A percentile compares a stretch with the other conserved stretches of the same genome.
Conservation (phyloP, 1,140 invertebrate species). For the Drosophila sp. region DNA sequence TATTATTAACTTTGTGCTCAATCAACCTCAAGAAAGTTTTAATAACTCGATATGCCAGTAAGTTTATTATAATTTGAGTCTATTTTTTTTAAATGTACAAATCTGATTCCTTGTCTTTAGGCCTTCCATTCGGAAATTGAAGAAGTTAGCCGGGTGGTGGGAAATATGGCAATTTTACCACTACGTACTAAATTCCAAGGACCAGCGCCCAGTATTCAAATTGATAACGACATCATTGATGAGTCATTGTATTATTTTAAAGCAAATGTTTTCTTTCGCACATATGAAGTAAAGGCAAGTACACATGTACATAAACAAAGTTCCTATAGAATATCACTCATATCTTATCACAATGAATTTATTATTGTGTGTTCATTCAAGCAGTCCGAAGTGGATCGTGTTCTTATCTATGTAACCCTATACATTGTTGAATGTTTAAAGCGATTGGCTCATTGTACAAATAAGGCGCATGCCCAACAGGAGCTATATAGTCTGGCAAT, state of each 20-base stretch:
- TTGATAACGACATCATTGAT: constrained; percentile 96
- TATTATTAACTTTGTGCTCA: neutral
- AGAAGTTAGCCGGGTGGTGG: constrained; percentile 89
- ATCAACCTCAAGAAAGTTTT: neutral
- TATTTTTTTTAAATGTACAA: neutral
- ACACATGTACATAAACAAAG: neutral
- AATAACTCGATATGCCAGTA: neutral
- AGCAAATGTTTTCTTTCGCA: constrained; percentile 99
- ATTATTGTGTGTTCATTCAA: constrained; percentile 1
- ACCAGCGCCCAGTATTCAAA: constrained; percentile 90
- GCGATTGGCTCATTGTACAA: constrained; percentile 94
- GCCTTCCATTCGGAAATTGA: constrained; percentile 97
- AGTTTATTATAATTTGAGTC: neutral
- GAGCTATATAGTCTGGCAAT: constrained; percentile 98
- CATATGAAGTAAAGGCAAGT: constrained; percentile 97
- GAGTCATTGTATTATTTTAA: constrained; percentile 99
- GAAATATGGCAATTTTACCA: constrained; percentile 96
- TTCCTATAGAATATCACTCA: neutral
- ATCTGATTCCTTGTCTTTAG: constrained; percentile 82
- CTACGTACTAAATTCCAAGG: constrained; percentile 93
- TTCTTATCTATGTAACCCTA: constrained; percentile 98
- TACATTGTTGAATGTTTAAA: constrained; percentile 99
- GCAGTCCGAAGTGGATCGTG: constrained; percentile 96
- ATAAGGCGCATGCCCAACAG: constrained; percentile 94
- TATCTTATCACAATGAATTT: constrained; percentile 68